Evolutionary conservation across 1,140 invertebrate genomes (phyloP).

Genomic region (Maconellicoccus hirsutus): DNA sequence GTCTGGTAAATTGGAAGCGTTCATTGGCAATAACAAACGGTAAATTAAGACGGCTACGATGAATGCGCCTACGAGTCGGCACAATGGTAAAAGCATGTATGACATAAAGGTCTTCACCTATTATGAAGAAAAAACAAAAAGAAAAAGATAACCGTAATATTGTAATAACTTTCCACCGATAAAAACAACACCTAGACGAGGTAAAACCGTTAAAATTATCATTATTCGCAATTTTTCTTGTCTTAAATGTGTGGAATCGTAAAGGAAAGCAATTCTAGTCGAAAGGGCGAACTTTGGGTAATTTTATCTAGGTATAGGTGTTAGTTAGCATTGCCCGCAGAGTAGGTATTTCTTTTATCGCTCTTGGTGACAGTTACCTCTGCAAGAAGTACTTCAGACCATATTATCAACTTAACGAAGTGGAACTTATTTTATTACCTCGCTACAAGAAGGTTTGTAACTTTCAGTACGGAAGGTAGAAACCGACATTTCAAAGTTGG

Average conservation of each 20-base stretch:
- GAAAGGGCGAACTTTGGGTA: not conserved
- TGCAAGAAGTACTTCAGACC: not conserved
- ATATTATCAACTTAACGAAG: not conserved
- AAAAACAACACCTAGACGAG: not conserved
- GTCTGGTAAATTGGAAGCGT: not conserved
- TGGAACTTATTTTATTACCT: constrained; percentile 9
- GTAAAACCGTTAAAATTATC: not conserved
- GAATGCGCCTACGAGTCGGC: not conserved
- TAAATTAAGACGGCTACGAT: not conserved
- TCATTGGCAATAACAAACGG: not conserved
- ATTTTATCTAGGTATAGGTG: not conserved
- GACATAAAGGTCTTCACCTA: not conserved
- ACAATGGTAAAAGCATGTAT: not conserved
- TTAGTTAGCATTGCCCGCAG: not conserved
- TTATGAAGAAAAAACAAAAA: not conserved
- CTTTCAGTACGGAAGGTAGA: not conserved
- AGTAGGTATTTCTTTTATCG: not conserved
- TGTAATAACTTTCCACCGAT: not conserved
- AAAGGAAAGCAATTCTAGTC: no score
- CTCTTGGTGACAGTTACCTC: not conserved
- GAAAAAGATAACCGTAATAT: not conserved
- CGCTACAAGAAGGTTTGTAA: not conserved
- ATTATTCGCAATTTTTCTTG: no score
- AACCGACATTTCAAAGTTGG: no score
- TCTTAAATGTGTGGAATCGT: no score